Conservation (phyloP, 2,888 invertebrate genomes). For the Idaea dimidiata region DNA sequence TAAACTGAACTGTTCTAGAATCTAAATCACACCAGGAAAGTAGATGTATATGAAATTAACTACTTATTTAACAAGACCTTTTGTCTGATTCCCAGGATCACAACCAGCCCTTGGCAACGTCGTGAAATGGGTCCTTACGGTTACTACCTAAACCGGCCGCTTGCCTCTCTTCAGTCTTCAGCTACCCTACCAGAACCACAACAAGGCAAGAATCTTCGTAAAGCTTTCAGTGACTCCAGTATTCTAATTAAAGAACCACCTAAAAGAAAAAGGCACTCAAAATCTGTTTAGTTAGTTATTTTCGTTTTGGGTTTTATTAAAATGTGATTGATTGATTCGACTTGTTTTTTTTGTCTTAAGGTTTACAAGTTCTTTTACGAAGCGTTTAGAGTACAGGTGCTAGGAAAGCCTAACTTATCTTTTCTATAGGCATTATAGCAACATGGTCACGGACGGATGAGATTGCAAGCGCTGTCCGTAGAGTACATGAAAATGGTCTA, state of each 20-base stretch:
- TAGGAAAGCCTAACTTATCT: not conserved
- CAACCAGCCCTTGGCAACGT: conserved; percentile 79
- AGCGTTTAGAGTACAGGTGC: too few relatives aligned
- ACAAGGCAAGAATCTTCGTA: conserved; percentile 42
- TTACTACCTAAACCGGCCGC: conserved; percentile 79
- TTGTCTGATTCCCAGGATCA: conserved; percentile 65
- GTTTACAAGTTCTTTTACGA: not conserved
- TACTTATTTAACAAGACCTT: not conserved
- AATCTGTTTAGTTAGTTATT: conserved; percentile 50
- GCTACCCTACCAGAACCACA: conserved; percentile 36
- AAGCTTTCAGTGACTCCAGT: conserved; percentile 64
- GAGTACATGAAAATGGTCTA: too few relatives aligned
- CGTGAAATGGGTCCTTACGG: conserved; percentile 83
- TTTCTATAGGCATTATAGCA: not conserved
- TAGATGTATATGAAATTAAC: not conserved
- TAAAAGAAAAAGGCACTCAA: conserved; percentile 63
- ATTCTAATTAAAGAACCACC: conserved; percentile 55
- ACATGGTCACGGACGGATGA: too few relatives aligned
- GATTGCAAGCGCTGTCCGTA: too few relatives aligned
- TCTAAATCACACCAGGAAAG: not conserved
- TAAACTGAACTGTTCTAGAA: not conserved
- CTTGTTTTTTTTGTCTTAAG: conserved; percentile 11
- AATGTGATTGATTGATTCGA: conserved; percentile 7
- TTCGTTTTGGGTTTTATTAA: not conserved
- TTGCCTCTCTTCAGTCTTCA: conserved; percentile 45